A percentile compares a stretch with the other conserved stretches of the same genome.
phyloP scores from a whole-genome alignment of 2,888 invertebrate species.

The Metalampra italica region DNA sequence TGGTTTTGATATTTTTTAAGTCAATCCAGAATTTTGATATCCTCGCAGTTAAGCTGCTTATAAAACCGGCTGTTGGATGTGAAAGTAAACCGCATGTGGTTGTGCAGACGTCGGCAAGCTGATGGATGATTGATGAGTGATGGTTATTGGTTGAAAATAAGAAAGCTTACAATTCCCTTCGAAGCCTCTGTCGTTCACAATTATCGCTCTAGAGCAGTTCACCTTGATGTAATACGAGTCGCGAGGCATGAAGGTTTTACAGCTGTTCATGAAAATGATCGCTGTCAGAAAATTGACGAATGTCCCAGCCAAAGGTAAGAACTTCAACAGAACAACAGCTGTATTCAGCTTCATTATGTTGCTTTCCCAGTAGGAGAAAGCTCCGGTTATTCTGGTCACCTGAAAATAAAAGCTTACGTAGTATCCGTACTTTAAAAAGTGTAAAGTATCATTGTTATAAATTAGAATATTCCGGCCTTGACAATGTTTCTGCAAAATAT shows the following conservation, averaged over 20 bases:
- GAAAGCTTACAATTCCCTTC: slow-evolving; percentile 37
- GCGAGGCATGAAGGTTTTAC: slow-evolving; percentile 30
- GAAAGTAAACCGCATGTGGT: too few species aligned
- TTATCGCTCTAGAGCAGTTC: slow-evolving; percentile 46
- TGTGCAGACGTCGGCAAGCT: too few species aligned
- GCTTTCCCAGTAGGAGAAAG: slow-evolving; percentile 59
- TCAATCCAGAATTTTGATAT: too few species aligned
- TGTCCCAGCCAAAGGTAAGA: slow-evolving; percentile 54
- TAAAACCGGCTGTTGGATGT: too few species aligned
- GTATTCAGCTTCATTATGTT: slow-evolving; percentile 62
- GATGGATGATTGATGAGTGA: too few species aligned
- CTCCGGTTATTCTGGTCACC: slow-evolving; percentile 58
- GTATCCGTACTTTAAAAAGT: neutral
- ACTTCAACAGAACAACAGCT: slow-evolving; percentile 55
- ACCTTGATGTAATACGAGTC: slow-evolving; percentile 31
- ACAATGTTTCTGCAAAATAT: too few species aligned
- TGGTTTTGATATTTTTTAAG: neutral
- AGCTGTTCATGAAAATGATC: slow-evolving; percentile 50
- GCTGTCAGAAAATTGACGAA: slow-evolving; percentile 59
- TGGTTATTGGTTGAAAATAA: too few species aligned
- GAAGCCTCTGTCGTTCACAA: slow-evolving; percentile 24
- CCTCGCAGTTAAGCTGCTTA: too few species aligned
- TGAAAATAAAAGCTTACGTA: slow-evolving; percentile 24
- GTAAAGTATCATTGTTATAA: too few species aligned
- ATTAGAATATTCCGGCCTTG: too few species aligned